These are phyloP conservation scores for Drosophila insularis DNA, from an alignment of 1,140 invertebrate genomes.

Conservation along the genomic window DNA sequence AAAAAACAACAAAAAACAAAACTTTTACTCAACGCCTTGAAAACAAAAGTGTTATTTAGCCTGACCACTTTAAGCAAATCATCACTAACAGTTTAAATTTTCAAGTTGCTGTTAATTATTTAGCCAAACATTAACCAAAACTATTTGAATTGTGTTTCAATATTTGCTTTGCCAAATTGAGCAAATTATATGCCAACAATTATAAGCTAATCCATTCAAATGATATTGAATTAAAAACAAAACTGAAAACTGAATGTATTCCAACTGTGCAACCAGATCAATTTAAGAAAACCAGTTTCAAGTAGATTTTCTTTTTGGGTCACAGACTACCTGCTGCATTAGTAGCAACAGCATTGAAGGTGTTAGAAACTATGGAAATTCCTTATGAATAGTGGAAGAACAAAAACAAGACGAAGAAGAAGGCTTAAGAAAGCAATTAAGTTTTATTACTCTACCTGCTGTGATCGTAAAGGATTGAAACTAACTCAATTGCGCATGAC, in stretches of 20 bases:
- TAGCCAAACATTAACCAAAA: conserved; percentile 42
- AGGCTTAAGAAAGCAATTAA: too few species aligned
- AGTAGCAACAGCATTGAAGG: not conserved
- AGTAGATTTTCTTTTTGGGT: conserved; percentile 7
- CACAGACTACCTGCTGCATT: not conserved
- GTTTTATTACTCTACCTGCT: conserved; percentile 31
- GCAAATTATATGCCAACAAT: conserved; percentile 39
- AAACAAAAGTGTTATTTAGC: not conserved
- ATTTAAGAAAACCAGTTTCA: conserved; percentile 32
- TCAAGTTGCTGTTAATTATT: conserved; percentile 34
- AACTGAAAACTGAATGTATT: not conserved
- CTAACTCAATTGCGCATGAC: conserved; percentile 8
- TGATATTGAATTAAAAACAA: not conserved
- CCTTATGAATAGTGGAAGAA: not conserved
- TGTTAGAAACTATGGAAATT: conserved; percentile 6
- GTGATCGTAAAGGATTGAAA: conserved; percentile 23
- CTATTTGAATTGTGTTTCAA: conserved; percentile 5
- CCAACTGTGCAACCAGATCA: conserved; percentile 1
- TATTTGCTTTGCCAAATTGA: conserved; percentile 22
- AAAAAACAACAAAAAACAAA: not conserved
- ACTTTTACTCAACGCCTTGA: conserved; percentile 30
- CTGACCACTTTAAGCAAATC: not conserved
- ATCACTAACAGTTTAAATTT: conserved; percentile 4
- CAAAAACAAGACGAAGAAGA: not conserved
- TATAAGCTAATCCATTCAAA: conserved; percentile 19